Conservation (phyloP, 2,888 invertebrate genomes). For the Asteroscopus sphinx region DNA sequence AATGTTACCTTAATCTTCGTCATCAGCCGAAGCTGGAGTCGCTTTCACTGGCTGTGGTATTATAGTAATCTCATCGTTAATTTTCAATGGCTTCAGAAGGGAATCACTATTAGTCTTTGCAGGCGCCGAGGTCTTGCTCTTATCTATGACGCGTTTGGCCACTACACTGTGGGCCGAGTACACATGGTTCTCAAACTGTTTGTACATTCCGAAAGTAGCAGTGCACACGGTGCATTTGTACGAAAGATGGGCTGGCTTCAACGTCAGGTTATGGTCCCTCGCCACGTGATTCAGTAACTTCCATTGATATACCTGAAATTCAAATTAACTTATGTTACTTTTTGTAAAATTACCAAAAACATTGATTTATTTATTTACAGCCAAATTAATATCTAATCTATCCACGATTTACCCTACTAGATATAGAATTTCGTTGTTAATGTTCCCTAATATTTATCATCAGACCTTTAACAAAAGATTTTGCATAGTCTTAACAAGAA, state of each 20-base stretch:
- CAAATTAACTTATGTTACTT: slow-evolving; percentile 10
- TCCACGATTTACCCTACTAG: too few species aligned
- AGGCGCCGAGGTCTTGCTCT: slow-evolving; percentile 71
- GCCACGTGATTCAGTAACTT: slow-evolving; percentile 97
- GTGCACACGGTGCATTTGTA: slow-evolving; percentile 99
- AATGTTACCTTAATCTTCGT: slow-evolving; percentile 73
- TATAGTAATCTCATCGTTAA: slow-evolving; percentile 97
- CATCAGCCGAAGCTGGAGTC: slow-evolving; percentile 60
- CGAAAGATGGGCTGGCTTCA: slow-evolving; percentile 97
- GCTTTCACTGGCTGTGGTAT: slow-evolving; percentile 94
- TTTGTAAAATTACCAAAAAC: too few species aligned
- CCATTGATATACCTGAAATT: slow-evolving; percentile 96
- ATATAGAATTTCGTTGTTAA: too few species aligned
- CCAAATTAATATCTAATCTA: too few species aligned
- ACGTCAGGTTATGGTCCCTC: slow-evolving; percentile 96
- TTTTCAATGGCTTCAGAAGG: slow-evolving; percentile 94
- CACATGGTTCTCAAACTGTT: slow-evolving; percentile 98
- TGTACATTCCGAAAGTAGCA: slow-evolving; percentile 98
- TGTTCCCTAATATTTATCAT: too few species aligned
- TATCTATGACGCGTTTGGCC: slow-evolving; percentile 92
- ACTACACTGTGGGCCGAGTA: slow-evolving; percentile 98
- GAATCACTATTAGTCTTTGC: slow-evolving; percentile 65
- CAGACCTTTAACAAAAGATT: too few species aligned
- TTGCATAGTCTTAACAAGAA: too few species aligned
- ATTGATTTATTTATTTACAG: too few species aligned